Evolutionary conservation across 2,113 vertebrate species (phyloP), one percentile per base, ranked within the genome.

Genomic region (Pseudorectes ferrugineus): DNA sequence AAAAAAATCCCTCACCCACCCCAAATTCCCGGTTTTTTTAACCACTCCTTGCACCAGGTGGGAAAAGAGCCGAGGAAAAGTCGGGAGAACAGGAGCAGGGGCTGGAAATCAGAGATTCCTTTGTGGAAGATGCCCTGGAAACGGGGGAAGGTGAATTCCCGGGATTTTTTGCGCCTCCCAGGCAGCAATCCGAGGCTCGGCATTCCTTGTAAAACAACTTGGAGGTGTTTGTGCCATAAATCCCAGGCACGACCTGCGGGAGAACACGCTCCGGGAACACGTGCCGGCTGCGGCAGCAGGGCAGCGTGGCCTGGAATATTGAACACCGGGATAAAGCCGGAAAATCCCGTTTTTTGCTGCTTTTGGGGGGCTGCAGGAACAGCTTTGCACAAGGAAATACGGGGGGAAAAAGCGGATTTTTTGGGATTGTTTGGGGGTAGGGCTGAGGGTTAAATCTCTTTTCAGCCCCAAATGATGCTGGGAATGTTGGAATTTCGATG

Each of bases 61-160:
- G 49, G 15, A 45, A 72, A 88, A 33, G 29, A 24, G 24, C 0
- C 0, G 0, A 4, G 26, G 6, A 51, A 23, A 66, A 14, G 0
- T 7, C 20, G 0, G 5, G 24, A 12, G 48, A 86, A 28, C 0
- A 1, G 45, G 9, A 68, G 14, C 10, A 11, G 20, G 25, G 25
- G 59, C 26, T 26, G 52, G 57, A 52, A 58, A 38, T 21, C 20
- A 0, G 15, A 19, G 35, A 4, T 11, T 26, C 38, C 46, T 71
- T 28, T 4, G 26, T 3, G 38, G 90, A 11, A 46, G 19, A 23
- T 3, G 5, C 17, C n/a, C 46, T 1, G 3, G 1, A 4, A 38
- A 15, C 10, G 25, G 24, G 16, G 22, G 7, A 22, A 48, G 49
- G 51, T 4, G 61, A 67, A 67, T 58, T 76, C 36, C 72, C 1